Base-by-base conservation (phyloP, 2,888 invertebrate genomes). In the Euphydryas editha region DNA sequence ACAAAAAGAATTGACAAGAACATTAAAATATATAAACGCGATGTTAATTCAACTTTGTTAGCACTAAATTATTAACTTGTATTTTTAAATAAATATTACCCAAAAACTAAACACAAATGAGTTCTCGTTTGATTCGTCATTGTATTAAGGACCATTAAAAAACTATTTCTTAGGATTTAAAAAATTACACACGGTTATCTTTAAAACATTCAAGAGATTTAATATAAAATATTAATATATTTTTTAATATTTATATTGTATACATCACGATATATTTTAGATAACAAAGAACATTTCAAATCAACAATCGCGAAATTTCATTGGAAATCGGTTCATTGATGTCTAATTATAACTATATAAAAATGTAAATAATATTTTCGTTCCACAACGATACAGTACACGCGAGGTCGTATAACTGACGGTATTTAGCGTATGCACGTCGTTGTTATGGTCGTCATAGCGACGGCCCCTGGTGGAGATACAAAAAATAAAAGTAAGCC, bases 361-460 rank as follows among this genome's bases (percentile, higher is more conserved):
- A 59, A 56, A 67, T 60, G 64, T 57, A 62, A 60, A 59, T 58
- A 30, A 59, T 20, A 21, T 60, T 54, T 59, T 68, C 24, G 49
- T 57, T 63, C 44, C 37, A 70, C 62, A 72, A 68, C 68, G 72
- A 62, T 62, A 54, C 58, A 49, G 42, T 49, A 66, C 72, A 72
- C 69, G 72, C 72, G 67, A 72, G 60, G 65, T 72, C 61, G 55
- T 65, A 64, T 69, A 68, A 62, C 62, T 68, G 72, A 72, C 58
- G 72, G 71, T 63, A 74, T 75, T 77, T 73, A 72, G 74, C 76
- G 73, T 73, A 60, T 42, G 59, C 55, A 17, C 10, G 24, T 55
- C 56, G 61, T 51, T 42, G 71, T 71, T 67, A 69, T 70, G 18
- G 85, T 86, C 67, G 72, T 75, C 74, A 78, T 80, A 80, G 77